Evolutionary conservation across 2,888 invertebrate species (phyloP).

Genomic region (Anarsia innoxiella): DNA sequence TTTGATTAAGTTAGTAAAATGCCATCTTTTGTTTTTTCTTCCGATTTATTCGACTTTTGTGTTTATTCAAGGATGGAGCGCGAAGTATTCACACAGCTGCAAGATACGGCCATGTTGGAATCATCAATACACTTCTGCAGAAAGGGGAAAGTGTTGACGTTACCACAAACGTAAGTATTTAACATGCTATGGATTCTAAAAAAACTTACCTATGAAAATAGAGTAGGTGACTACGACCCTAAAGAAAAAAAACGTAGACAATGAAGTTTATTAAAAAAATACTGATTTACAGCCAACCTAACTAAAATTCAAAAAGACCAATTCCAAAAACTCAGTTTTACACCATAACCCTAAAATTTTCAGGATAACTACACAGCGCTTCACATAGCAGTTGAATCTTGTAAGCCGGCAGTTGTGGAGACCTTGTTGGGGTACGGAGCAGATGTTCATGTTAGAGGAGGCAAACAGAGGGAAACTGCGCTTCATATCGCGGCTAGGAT

Average conservation of each 20-base stretch:
- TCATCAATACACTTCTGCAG: slow-evolving; percentile 95
- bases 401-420: slow-evolving; percentile 96
- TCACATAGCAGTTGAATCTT: slow-evolving; percentile 97
- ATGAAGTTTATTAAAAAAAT: not conserved
- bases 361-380: slow-evolving; percentile 98
- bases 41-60: no score
- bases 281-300: not conserved
- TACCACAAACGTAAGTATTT: slow-evolving; percentile 92
- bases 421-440: slow-evolving; percentile 97
- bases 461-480: slow-evolving; percentile 93
- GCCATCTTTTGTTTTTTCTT: no score
- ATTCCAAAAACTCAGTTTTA: not conserved
- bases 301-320: no score
- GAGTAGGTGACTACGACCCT: no score
- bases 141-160: slow-evolving; percentile 98
- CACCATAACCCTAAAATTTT: not conserved
- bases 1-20: no score
- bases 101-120: slow-evolving; percentile 96
- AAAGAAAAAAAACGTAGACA: not conserved
- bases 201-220: no score
- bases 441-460: slow-evolving; percentile 95
- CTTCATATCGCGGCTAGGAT: slow-evolving; percentile 97
- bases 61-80: slow-evolving; percentile 89
- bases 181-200: no score
- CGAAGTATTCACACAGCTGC: slow-evolving; percentile 98